Evolutionary conservation across 2,113 vertebrate genomes (phyloP).

Genomic region (Aegotheles bennettii): DNA sequence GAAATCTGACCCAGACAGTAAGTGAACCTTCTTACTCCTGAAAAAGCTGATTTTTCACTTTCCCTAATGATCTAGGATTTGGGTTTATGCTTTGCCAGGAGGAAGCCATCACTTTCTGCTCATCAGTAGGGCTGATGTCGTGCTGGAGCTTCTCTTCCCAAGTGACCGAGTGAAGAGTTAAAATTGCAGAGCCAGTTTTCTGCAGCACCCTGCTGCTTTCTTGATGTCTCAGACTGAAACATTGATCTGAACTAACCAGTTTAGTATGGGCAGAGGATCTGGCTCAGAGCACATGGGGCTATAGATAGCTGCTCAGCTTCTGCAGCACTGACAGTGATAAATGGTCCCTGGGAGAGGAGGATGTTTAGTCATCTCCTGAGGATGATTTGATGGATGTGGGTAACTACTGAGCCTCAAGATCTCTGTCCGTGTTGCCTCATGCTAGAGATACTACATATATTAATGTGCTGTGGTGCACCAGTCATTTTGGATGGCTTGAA

Average conservation of each 20-base stretch:
- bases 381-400: background rate
- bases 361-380: background rate
- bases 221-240: background rate
- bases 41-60: background rate
- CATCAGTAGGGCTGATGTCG: background rate
- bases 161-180: background rate
- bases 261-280: background rate
- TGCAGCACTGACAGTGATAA: background rate
- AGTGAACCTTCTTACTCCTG: background rate
- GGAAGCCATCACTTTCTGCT: background rate
- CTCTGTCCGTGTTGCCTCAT: background rate
- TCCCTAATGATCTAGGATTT: background rate
- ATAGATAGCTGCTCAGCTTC: background rate
- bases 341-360: background rate
- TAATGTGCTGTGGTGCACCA: background rate
- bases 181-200: background rate
- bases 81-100: background rate
- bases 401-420: background rate
- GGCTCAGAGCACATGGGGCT: background rate
- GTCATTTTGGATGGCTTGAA: background rate
- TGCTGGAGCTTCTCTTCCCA: background rate
- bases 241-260: background rate
- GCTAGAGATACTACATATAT: background rate
- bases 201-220: background rate
- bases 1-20: background rate